phyloP scores from a whole-genome alignment of 2,113 vertebrate species.

The Archilochus colubris region DNA sequence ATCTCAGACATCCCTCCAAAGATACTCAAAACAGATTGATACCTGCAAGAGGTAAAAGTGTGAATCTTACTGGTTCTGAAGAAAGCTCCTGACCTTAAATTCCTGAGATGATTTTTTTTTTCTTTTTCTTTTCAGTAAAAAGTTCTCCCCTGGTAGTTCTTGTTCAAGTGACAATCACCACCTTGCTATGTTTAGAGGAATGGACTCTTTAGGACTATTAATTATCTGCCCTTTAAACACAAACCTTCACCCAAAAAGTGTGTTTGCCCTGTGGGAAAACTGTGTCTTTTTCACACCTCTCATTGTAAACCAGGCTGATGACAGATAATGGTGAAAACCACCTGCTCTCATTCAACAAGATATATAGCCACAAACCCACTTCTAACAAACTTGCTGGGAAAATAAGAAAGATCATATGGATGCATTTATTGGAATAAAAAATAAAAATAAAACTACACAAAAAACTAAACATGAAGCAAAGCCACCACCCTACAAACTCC shows the following conservation, averaged over 20 bases:
- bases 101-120: neutral
- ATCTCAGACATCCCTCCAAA: neutral
- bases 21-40: neutral
- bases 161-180: neutral
- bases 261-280: neutral
- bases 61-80: neutral
- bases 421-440: neutral
- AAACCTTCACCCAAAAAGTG: neutral
- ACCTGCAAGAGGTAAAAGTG: neutral
- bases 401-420: neutral
- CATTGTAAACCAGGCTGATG: neutral
- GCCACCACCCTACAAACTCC: neutral
- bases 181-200: neutral
- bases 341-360: neutral
- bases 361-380: neutral
- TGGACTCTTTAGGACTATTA: neutral
- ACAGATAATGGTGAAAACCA: conserved; percentile 5
- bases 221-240: conserved; percentile 23
- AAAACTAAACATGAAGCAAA: neutral
- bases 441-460: neutral
- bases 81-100: neutral
- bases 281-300: conserved; percentile 26
- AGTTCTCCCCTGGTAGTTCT: neutral
- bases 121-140: neutral
- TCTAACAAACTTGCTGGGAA: neutral